Evolutionary conservation across 2,113 vertebrate species (phyloP).

Genomic region (Hemibagrus wyckioides): DNA sequence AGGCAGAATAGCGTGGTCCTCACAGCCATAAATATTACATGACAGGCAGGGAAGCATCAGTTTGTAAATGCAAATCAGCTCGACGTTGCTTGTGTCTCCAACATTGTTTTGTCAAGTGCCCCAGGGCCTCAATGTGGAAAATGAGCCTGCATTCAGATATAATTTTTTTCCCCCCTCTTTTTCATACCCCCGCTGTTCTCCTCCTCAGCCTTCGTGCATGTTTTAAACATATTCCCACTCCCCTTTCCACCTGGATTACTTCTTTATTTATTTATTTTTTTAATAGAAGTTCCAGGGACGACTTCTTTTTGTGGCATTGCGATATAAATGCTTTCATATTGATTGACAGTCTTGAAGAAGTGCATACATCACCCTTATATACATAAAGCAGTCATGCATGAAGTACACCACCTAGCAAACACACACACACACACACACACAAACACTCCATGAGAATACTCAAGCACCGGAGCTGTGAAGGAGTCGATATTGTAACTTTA

Average conservation of each 20-base stretch:
- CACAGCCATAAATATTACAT: conserved; percentile 70
- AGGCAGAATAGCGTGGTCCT: conserved; percentile 60
- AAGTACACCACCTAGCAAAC: conserved; percentile 16
- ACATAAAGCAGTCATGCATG: conserved; percentile 3
- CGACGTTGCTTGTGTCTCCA: conserved; percentile 69
- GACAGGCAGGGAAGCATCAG: conserved; percentile 72
- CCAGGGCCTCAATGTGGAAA: conserved; percentile 68
- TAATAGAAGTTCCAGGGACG: conserved; percentile 27
- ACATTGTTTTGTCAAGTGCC: conserved; percentile 75
- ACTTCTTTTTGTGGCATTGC: conserved; percentile 28
- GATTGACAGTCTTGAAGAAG: background rate
- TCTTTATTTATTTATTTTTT: conserved; percentile 19
- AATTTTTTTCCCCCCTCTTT: conserved; percentile 40
- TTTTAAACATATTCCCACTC: conserved; percentile 35
- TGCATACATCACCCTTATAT: conserved; percentile 8
- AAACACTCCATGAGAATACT: conserved; percentile 42
- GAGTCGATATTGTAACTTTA: conserved; percentile 78
- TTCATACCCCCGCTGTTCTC: conserved; percentile 66
- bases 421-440: conserved; percentile 33
- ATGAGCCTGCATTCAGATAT: conserved; percentile 66
- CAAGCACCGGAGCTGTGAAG: conserved; percentile 69
- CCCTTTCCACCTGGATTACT: conserved; percentile 15
- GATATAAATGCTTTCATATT: background rate
- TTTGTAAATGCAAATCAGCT: conserved; percentile 76
- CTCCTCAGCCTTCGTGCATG: conserved; percentile 35